Conservation (phyloP, 1,140 invertebrate genomes). For the Dinothrombium tinctorium region DNA sequence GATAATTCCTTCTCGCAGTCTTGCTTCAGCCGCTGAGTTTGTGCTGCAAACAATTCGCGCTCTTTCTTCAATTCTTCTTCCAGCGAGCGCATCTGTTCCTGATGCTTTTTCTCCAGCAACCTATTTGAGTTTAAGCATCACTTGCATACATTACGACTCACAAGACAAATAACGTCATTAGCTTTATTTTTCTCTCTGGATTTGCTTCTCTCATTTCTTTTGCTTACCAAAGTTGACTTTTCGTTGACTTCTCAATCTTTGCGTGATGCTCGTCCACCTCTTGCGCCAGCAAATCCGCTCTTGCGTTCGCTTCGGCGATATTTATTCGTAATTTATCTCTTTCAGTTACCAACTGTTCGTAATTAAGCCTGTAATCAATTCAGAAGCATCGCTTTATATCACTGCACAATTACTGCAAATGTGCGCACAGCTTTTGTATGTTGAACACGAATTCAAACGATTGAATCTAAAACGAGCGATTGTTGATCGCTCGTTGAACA, state of each 20-base stretch:
- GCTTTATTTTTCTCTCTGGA: background rate
- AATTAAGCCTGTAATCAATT: constrained; percentile 25
- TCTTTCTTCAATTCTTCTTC: constrained; percentile 37
- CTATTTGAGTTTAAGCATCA: constrained; percentile 14
- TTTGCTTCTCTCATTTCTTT: background rate
- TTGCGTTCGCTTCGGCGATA: constrained; percentile 48
- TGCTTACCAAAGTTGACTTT: constrained; percentile 15
- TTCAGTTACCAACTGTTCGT: constrained; percentile 40
- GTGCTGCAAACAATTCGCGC: constrained; percentile 34
- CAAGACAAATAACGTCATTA: background rate
- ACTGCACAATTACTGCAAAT: too few relatives aligned
- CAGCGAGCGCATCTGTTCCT: constrained; percentile 41
- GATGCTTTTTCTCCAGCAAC: constrained; percentile 43
- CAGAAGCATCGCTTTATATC: too few relatives aligned
- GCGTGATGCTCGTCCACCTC: constrained; percentile 71
- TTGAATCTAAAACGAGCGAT: too few relatives aligned
- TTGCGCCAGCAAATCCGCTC: constrained; percentile 48
- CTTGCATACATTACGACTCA: background rate
- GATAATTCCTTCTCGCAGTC: constrained; percentile 20
- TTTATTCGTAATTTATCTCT: constrained; percentile 49
- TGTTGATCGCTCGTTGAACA: too few relatives aligned
- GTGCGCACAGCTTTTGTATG: too few relatives aligned
- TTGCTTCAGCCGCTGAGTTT: constrained; percentile 14
- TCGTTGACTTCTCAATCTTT: constrained; percentile 42
- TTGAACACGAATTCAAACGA: too few relatives aligned